These are phyloP conservation scores for Galeopterus variegatus DNA, from an alignment of 2,113 vertebrate species.

Conservation along the genomic window DNA sequence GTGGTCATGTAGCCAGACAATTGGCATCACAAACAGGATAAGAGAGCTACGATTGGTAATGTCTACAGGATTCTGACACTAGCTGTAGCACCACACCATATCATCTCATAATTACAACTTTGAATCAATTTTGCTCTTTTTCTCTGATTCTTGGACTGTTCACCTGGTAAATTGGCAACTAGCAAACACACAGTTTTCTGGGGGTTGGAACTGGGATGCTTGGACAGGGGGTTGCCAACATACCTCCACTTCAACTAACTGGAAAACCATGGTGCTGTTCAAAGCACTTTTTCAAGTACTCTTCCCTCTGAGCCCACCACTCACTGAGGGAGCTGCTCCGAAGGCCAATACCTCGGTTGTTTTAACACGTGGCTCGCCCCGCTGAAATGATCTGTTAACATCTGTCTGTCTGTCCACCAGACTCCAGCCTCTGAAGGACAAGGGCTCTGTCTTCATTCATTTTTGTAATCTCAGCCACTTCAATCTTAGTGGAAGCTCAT, in stretches of 20 bases:
- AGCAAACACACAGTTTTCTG: not conserved
- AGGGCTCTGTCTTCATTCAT: not conserved
- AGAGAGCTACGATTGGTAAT: no score
- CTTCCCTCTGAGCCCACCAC: not conserved
- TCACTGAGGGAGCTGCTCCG: not conserved
- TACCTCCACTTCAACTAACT: not conserved
- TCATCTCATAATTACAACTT: not conserved
- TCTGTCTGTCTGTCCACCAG: not conserved
- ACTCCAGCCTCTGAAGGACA: not conserved
- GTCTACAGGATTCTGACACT: no score
- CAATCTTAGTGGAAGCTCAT: not conserved
- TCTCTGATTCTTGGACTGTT: not conserved
- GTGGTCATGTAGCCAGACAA: no score
- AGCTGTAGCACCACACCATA: not conserved
- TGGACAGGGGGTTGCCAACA: no score
- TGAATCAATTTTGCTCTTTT: not conserved
- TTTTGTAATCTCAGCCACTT: not conserved
- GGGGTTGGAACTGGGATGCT: not conserved
- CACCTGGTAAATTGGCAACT: not conserved
- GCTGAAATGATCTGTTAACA: not conserved
- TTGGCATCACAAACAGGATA: no score
- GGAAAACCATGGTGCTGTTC: not conserved
- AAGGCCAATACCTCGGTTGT: not conserved
- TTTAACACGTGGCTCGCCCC: not conserved
- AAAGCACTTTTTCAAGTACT: not conserved